Evolutionary conservation across 92 coral and sea anemone species (phyloP).

Genomic region (Nematostella vectensis): DNA sequence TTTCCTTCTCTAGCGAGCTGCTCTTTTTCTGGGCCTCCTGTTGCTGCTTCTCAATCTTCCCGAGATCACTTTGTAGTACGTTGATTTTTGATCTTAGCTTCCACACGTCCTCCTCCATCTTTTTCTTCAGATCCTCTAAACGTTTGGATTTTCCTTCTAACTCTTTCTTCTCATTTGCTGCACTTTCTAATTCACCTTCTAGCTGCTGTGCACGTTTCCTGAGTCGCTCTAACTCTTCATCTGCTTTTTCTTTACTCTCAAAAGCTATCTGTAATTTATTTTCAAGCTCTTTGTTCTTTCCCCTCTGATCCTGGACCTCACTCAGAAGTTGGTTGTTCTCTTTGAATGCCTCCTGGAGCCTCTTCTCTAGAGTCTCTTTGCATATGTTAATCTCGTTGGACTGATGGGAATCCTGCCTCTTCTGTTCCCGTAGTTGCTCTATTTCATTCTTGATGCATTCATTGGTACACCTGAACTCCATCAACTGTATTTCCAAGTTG

Average conservation of each 20-base stretch:
- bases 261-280: constrained; percentile 15
- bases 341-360: constrained; percentile 60
- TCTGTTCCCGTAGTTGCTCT: constrained; percentile 48
- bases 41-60: constrained; percentile 30
- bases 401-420: constrained; percentile 49
- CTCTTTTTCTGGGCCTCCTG: constrained; percentile 30
- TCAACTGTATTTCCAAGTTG: constrained; percentile 62
- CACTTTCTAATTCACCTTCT: constrained; percentile 11
- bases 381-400: constrained; percentile 58
- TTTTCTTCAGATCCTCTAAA: constrained; percentile 45
- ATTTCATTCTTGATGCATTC: constrained; percentile 60
- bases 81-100: constrained; percentile 33
- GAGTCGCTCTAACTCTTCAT: constrained; percentile 6
- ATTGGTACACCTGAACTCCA: constrained; percentile 68
- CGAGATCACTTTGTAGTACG: constrained; percentile 32
- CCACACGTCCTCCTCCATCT: constrained; percentile 40
- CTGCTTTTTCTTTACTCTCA: constrained; percentile 1
- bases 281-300: constrained; percentile 24
- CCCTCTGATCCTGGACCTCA: constrained; percentile 34
- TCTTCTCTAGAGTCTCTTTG: constrained; percentile 69
- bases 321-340: constrained; percentile 46
- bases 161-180: constrained; percentile 25
- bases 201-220: neutral
- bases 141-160: constrained; percentile 33
- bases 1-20: constrained; percentile 23